A percentile compares a stretch with the other conserved stretches of the same genome.
Evolutionary conservation across 2,113 vertebrate species (phyloP).

Genomic region (Raja brachyura): DNA sequence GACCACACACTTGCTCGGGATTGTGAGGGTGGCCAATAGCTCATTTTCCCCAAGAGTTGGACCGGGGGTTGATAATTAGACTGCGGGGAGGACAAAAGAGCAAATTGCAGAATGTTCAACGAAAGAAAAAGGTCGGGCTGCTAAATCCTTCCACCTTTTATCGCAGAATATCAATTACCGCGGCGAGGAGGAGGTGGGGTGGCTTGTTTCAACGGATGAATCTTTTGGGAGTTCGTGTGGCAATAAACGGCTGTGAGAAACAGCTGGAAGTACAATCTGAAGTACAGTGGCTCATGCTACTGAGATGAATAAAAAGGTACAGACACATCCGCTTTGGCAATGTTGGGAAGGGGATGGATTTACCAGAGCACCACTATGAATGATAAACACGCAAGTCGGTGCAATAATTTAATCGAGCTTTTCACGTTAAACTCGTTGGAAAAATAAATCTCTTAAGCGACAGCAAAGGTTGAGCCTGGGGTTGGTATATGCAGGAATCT

Average conservation of each 20-base stretch:
- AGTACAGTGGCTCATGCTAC: neutral
- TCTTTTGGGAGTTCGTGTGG: slow-evolving; percentile 25
- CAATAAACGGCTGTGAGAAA: neutral
- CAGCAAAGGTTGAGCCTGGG: neutral
- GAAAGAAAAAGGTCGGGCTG: neutral
- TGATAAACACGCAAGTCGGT: neutral
- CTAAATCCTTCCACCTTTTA: neutral
- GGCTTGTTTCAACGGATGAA: slow-evolving; percentile 18
- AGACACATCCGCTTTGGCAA: slow-evolving; percentile 25
- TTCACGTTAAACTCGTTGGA: no score
- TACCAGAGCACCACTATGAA: neutral
- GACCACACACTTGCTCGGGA: neutral
- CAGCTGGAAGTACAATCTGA: slow-evolving; percentile 27
- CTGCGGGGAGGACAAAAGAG: neutral
- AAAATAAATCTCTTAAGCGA: neutral
- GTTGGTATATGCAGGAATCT: neutral
- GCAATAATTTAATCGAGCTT: neutral
- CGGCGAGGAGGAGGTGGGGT: neutral
- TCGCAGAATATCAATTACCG: neutral
- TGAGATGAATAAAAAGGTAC: slow-evolving; percentile 23
- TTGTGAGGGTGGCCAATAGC: neutral
- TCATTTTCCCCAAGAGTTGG: neutral
- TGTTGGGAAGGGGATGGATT: neutral
- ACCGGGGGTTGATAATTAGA: neutral
- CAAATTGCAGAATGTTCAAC: neutral